Evolutionary conservation across 2,113 vertebrate species (phyloP).

Genomic region (Marcusenius ussheri): DNA sequence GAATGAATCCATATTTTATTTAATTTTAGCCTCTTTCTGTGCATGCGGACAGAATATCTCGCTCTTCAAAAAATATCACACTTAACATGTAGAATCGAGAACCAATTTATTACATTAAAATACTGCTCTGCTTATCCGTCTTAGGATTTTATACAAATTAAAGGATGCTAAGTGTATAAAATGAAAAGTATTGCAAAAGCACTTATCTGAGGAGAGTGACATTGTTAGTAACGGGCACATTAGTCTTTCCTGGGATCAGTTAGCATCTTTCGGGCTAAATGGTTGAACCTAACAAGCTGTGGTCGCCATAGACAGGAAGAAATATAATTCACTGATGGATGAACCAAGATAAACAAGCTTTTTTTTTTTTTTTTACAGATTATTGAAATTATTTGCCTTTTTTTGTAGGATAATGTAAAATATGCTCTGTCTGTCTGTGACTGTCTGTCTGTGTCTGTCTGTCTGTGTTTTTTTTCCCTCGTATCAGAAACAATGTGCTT

Average conservation of each 20-base stretch:
- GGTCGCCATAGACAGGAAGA: background rate
- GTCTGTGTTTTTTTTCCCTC: background rate
- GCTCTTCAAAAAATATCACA: background rate
- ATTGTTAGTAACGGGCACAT: background rate
- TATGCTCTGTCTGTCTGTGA: background rate
- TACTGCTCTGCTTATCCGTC: background rate
- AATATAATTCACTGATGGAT: background rate
- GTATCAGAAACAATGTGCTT: background rate
- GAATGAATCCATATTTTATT: background rate
- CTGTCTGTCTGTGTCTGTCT: too few relatives aligned
- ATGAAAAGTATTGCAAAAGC: background rate
- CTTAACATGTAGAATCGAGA: background rate
- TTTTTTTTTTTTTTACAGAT: background rate
- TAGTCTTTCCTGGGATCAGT: background rate
- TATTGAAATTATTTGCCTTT: background rate
- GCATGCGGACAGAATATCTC: background rate
- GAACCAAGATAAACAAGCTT: background rate
- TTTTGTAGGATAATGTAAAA: background rate
- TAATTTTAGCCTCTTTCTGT: background rate
- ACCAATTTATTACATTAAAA: background rate
- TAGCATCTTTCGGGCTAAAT: background rate
- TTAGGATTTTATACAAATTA: background rate
- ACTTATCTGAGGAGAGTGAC: background rate
- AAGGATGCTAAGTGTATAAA: background rate
- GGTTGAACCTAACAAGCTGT: background rate